Conservation (phyloP, 2,888 invertebrate species). For the Eristalis pertinax region DNA sequence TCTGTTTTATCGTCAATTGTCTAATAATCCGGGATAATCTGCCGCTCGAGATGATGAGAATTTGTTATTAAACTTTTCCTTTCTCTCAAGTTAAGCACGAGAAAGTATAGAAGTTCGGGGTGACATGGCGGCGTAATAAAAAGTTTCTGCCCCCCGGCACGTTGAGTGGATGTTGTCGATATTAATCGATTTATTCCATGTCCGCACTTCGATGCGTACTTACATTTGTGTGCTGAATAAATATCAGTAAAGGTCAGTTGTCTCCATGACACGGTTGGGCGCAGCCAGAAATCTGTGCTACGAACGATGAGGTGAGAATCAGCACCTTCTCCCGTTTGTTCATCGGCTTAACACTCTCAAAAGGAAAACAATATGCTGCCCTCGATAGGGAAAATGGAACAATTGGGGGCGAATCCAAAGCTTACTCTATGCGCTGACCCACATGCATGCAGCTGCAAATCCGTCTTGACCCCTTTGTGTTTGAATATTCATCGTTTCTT, state of each 20-base stretch:
- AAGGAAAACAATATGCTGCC: no score
- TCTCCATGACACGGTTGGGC: neutral
- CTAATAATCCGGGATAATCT: constrained; percentile 16
- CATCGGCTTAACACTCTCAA: no score
- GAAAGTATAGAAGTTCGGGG: neutral
- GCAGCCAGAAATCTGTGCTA: neutral
- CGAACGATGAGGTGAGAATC: neutral
- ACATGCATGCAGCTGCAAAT: neutral
- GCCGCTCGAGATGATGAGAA: constrained; percentile 2
- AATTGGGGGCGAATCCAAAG: neutral
- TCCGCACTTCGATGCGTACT: neutral
- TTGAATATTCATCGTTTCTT: neutral
- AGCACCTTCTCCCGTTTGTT: no score
- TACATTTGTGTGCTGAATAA: neutral
- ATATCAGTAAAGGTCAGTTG: neutral
- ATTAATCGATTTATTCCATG: neutral
- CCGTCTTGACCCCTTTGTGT: neutral
- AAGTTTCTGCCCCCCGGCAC: neutral
- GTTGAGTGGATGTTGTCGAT: neutral
- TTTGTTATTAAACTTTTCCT: constrained; percentile 8
- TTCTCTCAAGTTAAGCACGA: neutral
- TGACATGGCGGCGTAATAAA: neutral
- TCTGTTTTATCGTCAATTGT: constrained; percentile 5
- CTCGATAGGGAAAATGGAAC: neutral
- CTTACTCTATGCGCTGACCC: neutral